phyloP scores from a whole-genome alignment of 2,113 vertebrate species.

The Notiomystis cincta region DNA sequence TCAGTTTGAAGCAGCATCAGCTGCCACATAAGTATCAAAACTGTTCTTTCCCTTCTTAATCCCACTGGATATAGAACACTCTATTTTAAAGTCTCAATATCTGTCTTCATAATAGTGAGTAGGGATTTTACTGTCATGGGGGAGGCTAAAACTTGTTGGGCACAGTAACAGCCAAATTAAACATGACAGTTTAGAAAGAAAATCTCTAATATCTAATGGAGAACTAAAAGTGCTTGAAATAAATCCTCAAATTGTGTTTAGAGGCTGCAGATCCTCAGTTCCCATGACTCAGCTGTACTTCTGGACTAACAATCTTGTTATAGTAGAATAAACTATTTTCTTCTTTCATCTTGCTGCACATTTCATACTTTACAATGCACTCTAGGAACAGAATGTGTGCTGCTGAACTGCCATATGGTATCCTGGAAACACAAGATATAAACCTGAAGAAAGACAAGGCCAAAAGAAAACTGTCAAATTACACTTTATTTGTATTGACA shows the following conservation, averaged over 20 bases:
- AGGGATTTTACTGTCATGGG: neutral
- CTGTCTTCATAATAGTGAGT: neutral
- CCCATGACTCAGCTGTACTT: neutral
- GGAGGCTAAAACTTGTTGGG: neutral
- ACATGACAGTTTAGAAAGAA: neutral
- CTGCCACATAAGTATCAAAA: neutral
- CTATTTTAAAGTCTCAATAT: neutral
- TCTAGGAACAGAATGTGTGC: neutral
- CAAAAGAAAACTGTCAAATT: slow-evolving; percentile 59
- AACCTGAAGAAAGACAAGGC: neutral
- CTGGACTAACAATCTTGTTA: neutral
- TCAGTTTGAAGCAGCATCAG: neutral
- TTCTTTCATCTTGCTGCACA: neutral
- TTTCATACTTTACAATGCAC: neutral
- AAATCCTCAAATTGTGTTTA: neutral
- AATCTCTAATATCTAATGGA: neutral
- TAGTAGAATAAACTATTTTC: neutral
- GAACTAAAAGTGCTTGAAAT: neutral
- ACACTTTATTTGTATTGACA: slow-evolving; percentile 75
- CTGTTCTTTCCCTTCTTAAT: neutral
- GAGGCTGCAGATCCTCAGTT: neutral
- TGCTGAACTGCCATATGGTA: neutral
- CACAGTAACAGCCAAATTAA: neutral
- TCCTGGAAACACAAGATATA: neutral
- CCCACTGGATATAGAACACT: neutral